Evolutionary conservation across 2,888 invertebrate species (phyloP).

Genomic region (Cosmia pyralina): DNA sequence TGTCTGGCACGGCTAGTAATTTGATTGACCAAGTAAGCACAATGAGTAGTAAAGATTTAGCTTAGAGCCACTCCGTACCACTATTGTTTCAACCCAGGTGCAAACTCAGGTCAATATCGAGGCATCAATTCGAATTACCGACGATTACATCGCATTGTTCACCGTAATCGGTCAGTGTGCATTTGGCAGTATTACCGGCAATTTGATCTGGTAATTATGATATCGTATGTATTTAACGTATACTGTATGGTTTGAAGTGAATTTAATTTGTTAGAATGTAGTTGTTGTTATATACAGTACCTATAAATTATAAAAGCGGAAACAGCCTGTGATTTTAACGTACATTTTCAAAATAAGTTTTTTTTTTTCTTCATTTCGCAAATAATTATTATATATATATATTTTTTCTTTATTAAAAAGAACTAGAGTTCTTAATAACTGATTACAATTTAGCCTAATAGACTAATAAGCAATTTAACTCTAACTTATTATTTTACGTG

Average conservation of each 20-base stretch:
- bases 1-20: no score
- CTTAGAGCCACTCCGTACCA: neutral
- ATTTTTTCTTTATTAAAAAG: no score
- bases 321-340: neutral
- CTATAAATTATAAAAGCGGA: neutral
- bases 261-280: neutral
- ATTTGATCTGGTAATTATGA: conserved; percentile 27
- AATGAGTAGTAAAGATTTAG: neutral
- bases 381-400: no score
- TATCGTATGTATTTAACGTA: conserved; percentile 1
- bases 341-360: no score
- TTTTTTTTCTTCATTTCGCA: no score
- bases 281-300: neutral
- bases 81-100: conserved; percentile 8
- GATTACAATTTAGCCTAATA: no score
- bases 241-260: neutral
- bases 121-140: conserved; percentile 7
- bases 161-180: neutral
- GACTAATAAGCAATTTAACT: no score
- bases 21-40: no score
- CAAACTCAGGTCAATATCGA: neutral
- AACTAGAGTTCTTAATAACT: no score
- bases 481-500: no score
- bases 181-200: neutral
- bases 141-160: conserved; percentile 25